These are phyloP conservation scores for Amphipoea oculea DNA, from an alignment of 2,888 invertebrate genomes.

Conservation along the genomic window DNA sequence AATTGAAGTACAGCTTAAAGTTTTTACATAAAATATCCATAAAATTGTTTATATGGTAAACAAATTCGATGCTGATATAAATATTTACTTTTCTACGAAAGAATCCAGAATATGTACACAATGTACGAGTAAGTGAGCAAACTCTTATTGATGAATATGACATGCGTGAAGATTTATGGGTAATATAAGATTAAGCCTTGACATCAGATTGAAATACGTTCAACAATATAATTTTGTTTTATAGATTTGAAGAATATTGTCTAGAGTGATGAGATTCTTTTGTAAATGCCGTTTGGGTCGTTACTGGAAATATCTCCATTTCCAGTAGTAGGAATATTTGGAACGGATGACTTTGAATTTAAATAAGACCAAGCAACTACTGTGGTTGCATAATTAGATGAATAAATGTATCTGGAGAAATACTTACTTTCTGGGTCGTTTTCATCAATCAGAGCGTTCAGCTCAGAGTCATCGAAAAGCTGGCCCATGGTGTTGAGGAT, in stretches of 20 bases:
- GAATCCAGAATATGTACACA: conserved; percentile 22
- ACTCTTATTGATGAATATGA: conserved; percentile 23
- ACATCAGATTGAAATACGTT: conserved; percentile 25
- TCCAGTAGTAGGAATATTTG: neutral
- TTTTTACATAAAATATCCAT: conserved; percentile 31
- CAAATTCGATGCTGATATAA: conserved; percentile 32
- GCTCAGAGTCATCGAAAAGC: conserved; percentile 97
- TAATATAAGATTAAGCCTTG: conserved; percentile 26
- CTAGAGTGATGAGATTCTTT: neutral
- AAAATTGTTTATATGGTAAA: conserved; percentile 34
- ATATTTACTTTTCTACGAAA: conserved; percentile 44
- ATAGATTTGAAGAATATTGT: neutral
- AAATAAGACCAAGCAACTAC: neutral
- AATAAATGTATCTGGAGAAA: neutral
- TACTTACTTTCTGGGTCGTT: conserved; percentile 96
- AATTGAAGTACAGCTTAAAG: conserved; percentile 20
- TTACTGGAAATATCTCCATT: neutral
- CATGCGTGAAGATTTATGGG: conserved; percentile 34
- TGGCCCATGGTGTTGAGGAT: conserved; percentile 98
- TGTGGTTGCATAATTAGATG: neutral
- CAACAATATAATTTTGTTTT: conserved; percentile 19
- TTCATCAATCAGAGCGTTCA: conserved; percentile 96
- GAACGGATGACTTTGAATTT: neutral
- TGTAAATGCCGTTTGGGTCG: neutral
- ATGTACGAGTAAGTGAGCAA: neutral